phyloP scores from a whole-genome alignment of 2,888 invertebrate genomes.

The Drosophila multiciliata region DNA sequence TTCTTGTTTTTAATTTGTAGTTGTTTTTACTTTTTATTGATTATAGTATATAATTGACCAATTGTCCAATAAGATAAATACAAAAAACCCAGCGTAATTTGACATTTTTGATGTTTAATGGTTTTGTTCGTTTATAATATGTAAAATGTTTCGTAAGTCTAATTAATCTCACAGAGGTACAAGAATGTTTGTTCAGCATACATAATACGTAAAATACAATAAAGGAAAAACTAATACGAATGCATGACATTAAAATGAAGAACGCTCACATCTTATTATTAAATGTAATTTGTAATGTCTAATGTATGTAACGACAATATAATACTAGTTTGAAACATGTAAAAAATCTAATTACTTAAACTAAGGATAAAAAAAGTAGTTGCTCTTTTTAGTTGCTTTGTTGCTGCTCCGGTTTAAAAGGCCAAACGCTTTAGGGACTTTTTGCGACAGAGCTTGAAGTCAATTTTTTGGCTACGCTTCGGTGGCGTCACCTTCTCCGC shows the following conservation, averaged over 20 bases:
- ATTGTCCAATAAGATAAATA: not conserved
- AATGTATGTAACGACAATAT: conserved; percentile 38
- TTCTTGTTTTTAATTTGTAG: not conserved
- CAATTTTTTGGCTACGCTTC: conserved; percentile 55
- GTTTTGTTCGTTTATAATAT: conserved; percentile 24
- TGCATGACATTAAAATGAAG: conserved; percentile 31
- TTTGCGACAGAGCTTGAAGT: conserved; percentile 64
- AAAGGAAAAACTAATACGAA: conserved; percentile 5
- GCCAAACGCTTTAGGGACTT: conserved; percentile 68
- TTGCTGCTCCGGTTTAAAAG: conserved; percentile 44
- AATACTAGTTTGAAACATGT: conserved; percentile 45
- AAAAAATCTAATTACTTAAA: conserved; percentile 37
- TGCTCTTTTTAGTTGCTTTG: not conserved
- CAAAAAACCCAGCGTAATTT: too few species aligned
- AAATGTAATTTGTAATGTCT: conserved; percentile 16
- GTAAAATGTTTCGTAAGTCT: conserved; percentile 57
- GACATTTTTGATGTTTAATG: conserved; percentile 15
- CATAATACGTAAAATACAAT: conserved; percentile 28
- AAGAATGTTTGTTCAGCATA: conserved; percentile 61
- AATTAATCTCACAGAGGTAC: conserved; percentile 74
- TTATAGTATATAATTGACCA: not conserved
- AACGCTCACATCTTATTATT: conserved; percentile 17
- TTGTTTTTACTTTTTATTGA: not conserved
- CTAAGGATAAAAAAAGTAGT: conserved; percentile 20
- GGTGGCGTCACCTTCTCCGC: conserved; percentile 62